Base-by-base conservation (phyloP, 2,797 vertebrate species). In the Vipera latastei region DNA sequence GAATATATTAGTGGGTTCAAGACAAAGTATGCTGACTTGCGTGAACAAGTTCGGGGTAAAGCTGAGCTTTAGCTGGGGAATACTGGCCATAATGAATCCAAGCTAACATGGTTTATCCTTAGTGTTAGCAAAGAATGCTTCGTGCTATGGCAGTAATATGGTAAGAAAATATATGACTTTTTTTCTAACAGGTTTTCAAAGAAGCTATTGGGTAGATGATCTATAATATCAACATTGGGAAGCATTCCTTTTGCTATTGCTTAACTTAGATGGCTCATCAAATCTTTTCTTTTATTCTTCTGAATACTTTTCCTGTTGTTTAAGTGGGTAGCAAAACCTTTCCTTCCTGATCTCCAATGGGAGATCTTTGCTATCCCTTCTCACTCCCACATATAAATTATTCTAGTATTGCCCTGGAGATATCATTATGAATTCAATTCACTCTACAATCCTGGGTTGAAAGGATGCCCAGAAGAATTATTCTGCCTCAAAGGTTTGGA, bases 401-500 rank as follows among this genome's bases (percentile, higher is more conserved):
- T 93, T 91, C 65, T 56, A 89, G 9, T 51, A 88, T 93, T 89
- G 90, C 92, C 86, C 86, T 91, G 56, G 92, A 91, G 90, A 93
- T 69, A 93, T 63, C 51, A 91, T 93, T 93, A 89, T 85, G 92
- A 83, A 91, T 93, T 89, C 92, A 88, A 78, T 87, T 89, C 86
- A 85, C 57, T 85, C 65, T 63, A 56, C n/a, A 16, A 86, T 89
- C 69, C 6, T 93, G 86, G 57, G 90, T 83, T 26, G 28, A 60
- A 88, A 78, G 91, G 89, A 93, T 88, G 90, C 89, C 93, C 88
- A 91, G 44, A 93, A 56, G 0, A 25, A 92, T 65, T 94, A 20
- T 48, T 1, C 89, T 0, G 0, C 78, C 61, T 59, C 48, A 89
- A 2, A 53, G 60, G 85, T 51, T 7, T 73, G 6, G 63, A 0